Evolutionary conservation across 2,113 vertebrate genomes (phyloP).

Genomic region (Hypanus sabinus): DNA sequence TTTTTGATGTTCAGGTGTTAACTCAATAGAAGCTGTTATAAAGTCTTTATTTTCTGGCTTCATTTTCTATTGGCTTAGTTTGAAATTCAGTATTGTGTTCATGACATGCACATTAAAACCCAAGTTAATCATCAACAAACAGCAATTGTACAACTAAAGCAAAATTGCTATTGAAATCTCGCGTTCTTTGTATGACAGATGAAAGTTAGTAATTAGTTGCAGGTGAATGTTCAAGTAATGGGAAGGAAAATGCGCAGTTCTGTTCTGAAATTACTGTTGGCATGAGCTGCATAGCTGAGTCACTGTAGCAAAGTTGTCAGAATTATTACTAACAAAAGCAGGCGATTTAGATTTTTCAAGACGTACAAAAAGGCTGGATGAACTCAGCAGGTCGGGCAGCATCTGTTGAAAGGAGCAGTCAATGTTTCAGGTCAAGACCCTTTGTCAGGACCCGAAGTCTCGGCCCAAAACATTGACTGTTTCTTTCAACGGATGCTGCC

Average conservation of each 20-base stretch:
- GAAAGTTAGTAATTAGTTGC: not conserved
- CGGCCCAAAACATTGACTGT: no score
- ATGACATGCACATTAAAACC: not conserved
- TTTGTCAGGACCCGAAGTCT: no score
- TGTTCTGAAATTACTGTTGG: not conserved
- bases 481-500: no score
- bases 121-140: not conserved
- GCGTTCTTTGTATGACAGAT: no score
- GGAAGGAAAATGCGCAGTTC: not conserved
- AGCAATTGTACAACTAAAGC: not conserved
- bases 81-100: not conserved
- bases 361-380: no score
- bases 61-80: not conserved
- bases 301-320: not conserved
- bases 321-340: not conserved
- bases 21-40: not conserved
- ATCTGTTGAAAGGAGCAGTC: no score
- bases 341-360: no score
- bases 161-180: not conserved
- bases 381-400: no score
- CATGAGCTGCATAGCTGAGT: not conserved
- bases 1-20: no score
- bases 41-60: not conserved
- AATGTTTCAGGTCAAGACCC: no score
- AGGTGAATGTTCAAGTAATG: not conserved